Evolutionary conservation across 2,888 invertebrate genomes (phyloP), one percentile per base, ranked within the genome.

Genomic region (Euzophera pinguis): DNA sequence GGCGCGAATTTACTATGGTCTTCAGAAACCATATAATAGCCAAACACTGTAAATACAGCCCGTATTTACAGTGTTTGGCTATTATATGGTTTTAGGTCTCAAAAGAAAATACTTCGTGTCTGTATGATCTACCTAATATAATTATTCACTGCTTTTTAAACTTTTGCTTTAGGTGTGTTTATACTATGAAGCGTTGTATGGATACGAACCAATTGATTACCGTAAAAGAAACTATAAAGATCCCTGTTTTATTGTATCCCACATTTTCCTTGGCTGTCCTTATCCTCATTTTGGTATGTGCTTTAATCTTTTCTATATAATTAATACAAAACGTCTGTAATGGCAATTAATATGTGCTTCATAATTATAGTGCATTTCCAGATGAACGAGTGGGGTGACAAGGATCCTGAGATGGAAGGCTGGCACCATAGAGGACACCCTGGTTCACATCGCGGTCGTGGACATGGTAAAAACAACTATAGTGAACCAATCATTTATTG

Each of bases 331-430:
- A n/a, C n/a, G n/a, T n/a, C n/a, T n/a, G n/a, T n/a, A n/a, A n/a
- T 5, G 22, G 22, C 22, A 22, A 22, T 22, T 22, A 45, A 32
- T 34, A 37, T 58, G 42, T 53, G 56, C 60, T 48, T 12, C 39
- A 37, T 34, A 47, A 13, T 22, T 9, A n/a, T 47, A 22, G 10
- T 48, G 7, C n/a, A 22, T 48, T 73, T 74, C 56, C 65, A 91
- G 91, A 89, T 89, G 81, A 78, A 75, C 71, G 91, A 91, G 67
- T 91, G 91, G 91, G 84, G 78, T 80, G 90, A 90, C 59, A 90
- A 91, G 69, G 90, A 90, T 41, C 73, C 78, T 17, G 90, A 91
- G 34, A 76, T 86, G 59, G 90, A 91, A 59, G 76, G 82, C 53
- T 91, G 90, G 90, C 90, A 87, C 67, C 88, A 87, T 59, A 81